phyloP scores from a whole-genome alignment of 1,140 invertebrate genomes.

The Sarcophaga peregrina region DNA sequence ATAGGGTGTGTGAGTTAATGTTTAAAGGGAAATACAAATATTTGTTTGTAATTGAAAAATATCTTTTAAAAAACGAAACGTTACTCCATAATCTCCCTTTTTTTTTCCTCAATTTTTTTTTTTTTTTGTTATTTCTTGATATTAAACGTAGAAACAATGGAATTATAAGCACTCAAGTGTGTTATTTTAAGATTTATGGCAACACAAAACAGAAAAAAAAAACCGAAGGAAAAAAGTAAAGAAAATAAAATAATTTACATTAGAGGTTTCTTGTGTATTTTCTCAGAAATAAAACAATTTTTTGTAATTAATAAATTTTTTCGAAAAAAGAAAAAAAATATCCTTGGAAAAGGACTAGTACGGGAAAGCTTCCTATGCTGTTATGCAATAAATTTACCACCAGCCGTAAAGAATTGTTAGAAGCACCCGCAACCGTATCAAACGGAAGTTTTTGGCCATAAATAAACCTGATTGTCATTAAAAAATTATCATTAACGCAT shows the following conservation, averaged over 20 bases:
- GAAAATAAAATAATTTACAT: no score
- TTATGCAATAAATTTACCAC: constrained; percentile 30
- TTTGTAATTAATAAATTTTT: constrained; percentile 12
- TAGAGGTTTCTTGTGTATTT: not conserved
- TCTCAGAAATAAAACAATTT: not conserved
- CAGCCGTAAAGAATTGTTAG: constrained; percentile 32
- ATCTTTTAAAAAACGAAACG: not conserved
- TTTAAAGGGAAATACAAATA: constrained; percentile 20
- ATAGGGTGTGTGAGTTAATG: not conserved
- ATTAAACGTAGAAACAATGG: constrained; percentile 8
- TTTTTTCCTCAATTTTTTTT: not conserved
- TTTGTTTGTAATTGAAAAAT: constrained; percentile 27
- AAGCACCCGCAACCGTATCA: not conserved
- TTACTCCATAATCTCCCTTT: no score
- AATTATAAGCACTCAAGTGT: constrained; percentile 17
- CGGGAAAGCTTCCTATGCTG: not conserved
- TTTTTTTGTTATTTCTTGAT: not conserved
- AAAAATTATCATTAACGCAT: constrained; percentile 65
- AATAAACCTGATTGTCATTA: constrained; percentile 18
- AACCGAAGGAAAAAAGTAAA: not conserved
- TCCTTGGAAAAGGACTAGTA: not conserved
- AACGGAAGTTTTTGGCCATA: not conserved
- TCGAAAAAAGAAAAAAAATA: not conserved
- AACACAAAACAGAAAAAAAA: not conserved
- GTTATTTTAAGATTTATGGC: constrained; percentile 43